phyloP scores from a whole-genome alignment of 2,113 vertebrate genomes.

The Chaetura pelagica region DNA sequence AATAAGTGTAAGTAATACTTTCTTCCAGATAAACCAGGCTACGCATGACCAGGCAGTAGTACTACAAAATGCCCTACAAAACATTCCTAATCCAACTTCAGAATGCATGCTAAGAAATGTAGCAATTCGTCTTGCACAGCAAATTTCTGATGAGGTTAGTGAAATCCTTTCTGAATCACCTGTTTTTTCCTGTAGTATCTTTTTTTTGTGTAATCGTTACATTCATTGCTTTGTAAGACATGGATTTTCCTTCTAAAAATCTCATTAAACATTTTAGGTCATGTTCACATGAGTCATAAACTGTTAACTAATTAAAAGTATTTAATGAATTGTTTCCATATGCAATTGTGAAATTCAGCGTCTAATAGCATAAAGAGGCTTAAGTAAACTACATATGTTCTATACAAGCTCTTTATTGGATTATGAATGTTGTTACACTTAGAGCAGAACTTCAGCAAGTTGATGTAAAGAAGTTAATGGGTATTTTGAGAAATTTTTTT shows the following conservation, averaged over 20 bases:
- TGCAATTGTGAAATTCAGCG: not conserved
- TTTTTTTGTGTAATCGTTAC: not conserved
- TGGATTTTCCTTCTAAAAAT: not conserved
- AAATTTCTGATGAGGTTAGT: constrained; percentile 98
- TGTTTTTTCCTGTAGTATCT: not conserved
- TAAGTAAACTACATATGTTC: not conserved
- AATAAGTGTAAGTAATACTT: constrained; percentile 54
- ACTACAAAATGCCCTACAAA: constrained; percentile 96
- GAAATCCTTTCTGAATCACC: not conserved
- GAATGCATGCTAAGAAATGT: constrained; percentile 99
- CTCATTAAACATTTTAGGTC: not conserved
- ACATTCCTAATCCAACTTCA: constrained; percentile 98
- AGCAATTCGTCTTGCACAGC: constrained; percentile 97
- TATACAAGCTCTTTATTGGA: not conserved
- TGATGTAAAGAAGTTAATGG: not conserved
- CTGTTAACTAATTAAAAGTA: not conserved
- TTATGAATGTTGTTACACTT: not conserved
- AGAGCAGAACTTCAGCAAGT: not conserved
- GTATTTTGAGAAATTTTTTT: not conserved
- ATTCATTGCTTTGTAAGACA: not conserved
- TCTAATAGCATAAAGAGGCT: not conserved
- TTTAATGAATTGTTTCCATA: not conserved
- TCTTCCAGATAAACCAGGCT: constrained; percentile 91
- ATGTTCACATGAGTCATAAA: not conserved
- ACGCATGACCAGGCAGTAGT: constrained; percentile 98